Evolutionary conservation across 2,113 vertebrate species (phyloP), one percentile per base, ranked within the genome.

Genomic region (Sinocyclocheilus anophthalmus): DNA sequence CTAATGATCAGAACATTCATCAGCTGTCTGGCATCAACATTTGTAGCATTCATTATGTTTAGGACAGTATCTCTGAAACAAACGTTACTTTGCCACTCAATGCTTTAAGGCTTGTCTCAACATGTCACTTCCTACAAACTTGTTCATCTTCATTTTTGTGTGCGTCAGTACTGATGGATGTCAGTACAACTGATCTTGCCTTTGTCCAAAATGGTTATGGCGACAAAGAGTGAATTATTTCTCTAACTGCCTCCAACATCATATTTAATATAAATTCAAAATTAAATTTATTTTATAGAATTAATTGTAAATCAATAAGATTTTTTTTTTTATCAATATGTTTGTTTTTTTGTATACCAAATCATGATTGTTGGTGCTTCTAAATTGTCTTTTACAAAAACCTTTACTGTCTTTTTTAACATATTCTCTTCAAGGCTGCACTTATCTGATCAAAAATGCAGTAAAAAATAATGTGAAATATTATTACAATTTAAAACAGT

Each of bases 1-100:
- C 69, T 61, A 85, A 14, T 50, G 61, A 24, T 85, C 50, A 67
- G 26, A 45, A 48, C 26, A 57, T 89, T 78, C 20, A 22, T 22
- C 39, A 55, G 3, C 42, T 85, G 20, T 37, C 13, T 53, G 50
- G 45, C 7, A 76, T 72, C 72, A 30, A 53, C 48, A 13, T 65
- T 24, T 24, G 16, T 30, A 37, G 18, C 26, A 33, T 61, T 77
- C 50, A n/a, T 59, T 20, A 39, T 39, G 39, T 24, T 5, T 6
- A 7, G 18, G 67, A 78, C 16, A 24, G 33, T 45, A 55, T 84
- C 53, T 73, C 12, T 13, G 9, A 42, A 4, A 22, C 30, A 5
- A 76, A 67, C 16, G 18, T 33, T 48, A 20, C 30, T 57, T 48
- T 50, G 10, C 55, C 39, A 69, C 50, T 24, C 39, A 14, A 42